These are phyloP conservation scores for Musca domestica DNA, from an alignment of 1,140 invertebrate species.

Conservation along the genomic window DNA sequence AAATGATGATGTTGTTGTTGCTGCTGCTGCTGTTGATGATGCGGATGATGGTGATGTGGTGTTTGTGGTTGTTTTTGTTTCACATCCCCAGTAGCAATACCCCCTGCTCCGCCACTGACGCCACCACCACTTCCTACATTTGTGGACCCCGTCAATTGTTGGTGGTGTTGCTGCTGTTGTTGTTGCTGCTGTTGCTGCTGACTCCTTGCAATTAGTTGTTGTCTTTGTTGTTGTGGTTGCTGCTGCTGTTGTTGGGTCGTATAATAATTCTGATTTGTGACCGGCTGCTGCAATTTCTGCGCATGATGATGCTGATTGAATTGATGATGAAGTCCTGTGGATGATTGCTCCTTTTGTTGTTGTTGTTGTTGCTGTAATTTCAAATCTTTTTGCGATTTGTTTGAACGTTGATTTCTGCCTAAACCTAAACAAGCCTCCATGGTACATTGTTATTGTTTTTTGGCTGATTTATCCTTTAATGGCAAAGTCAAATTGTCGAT, in stretches of 20 bases:
- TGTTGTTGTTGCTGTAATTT: slow-evolving; percentile 17
- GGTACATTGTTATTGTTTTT: slow-evolving; percentile 42
- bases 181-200: slow-evolving; percentile 31
- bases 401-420: slow-evolving; percentile 27
- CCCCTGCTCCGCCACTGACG: too few relatives aligned
- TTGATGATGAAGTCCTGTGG: slow-evolving; percentile 14
- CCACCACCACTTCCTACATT: too few relatives aligned
- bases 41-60: neutral
- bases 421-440: slow-evolving; percentile 45
- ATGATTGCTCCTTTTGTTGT: slow-evolving; percentile 29
- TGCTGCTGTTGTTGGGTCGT: slow-evolving; percentile 41
- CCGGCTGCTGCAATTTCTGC: slow-evolving; percentile 2
- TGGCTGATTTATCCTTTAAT: neutral
- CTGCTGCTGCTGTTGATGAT: neutral
- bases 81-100: too few relatives aligned
- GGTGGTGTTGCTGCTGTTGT: slow-evolving; percentile 25
- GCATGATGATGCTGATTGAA: slow-evolving; percentile 24
- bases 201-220: slow-evolving; percentile 20
- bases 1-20: neutral
- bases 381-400: slow-evolving; percentile 25
- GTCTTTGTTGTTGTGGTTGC: slow-evolving; percentile 25
- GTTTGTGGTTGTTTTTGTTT: neutral
- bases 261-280: slow-evolving; percentile 48
- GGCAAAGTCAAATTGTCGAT: too few relatives aligned
- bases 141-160: neutral